Evolutionary conservation across 2,113 vertebrate genomes (phyloP).

Genomic region (Menura novaehollandiae): DNA sequence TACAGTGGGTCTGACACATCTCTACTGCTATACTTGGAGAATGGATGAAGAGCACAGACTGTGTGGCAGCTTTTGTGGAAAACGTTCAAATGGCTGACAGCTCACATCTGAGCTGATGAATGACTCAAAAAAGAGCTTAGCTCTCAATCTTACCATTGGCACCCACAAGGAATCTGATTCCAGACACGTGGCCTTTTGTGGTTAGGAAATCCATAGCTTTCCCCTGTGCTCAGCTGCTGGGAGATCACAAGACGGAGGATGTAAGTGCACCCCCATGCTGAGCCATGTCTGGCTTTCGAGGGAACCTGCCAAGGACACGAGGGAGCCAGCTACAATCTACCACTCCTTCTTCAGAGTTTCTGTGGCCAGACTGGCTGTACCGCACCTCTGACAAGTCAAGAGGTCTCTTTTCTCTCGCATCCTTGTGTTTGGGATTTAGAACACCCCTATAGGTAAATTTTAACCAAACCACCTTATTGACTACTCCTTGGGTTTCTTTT

Average conservation of each 20-base stretch:
- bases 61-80: conserved; percentile 23
- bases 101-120: conserved; percentile 37
- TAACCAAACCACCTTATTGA: background rate
- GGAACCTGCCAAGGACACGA: background rate
- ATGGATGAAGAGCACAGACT: background rate
- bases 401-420: background rate
- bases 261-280: background rate
- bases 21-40: background rate
- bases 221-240: background rate
- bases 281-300: background rate
- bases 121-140: conserved; percentile 40
- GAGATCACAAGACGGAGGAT: background rate
- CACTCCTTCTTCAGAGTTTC: background rate
- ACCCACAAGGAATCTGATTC: background rate
- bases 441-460: background rate
- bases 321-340: background rate
- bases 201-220: background rate
- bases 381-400: background rate
- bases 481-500: background rate
- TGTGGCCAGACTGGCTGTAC: background rate
- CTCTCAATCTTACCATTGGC: background rate
- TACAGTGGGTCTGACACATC: conserved; percentile 15
- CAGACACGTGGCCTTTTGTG: background rate
- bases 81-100: conserved; percentile 30
- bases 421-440: background rate